phyloP scores from a whole-genome alignment of 2,888 invertebrate species.

The Drosophila nr. fundita region DNA sequence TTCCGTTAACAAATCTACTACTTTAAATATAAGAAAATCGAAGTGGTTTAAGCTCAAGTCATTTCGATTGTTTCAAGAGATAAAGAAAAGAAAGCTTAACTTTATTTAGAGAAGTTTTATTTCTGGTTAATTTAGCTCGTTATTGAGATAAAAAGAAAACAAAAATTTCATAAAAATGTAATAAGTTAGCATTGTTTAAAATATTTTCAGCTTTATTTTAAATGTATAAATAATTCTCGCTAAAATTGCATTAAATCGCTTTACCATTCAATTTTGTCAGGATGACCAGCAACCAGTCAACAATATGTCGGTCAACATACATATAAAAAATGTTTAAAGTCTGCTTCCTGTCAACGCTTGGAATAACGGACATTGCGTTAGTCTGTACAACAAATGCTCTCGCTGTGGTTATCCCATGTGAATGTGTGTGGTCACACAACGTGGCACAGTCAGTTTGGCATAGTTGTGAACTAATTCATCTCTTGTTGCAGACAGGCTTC shows the following conservation, averaged over 20 bases:
- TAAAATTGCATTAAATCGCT: neutral
- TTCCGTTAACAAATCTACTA: neutral
- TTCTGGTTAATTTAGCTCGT: neutral
- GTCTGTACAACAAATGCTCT: neutral
- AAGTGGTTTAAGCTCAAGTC: neutral
- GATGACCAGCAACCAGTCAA: neutral
- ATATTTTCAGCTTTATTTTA: neutral
- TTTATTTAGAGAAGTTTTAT: neutral
- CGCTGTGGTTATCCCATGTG: neutral
- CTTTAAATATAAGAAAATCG: neutral
- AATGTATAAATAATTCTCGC: neutral
- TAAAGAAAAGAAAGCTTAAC: neutral
- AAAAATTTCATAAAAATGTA: neutral
- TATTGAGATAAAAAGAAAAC: neutral
- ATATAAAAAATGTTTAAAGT: constrained; percentile 23
- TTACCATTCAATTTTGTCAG: neutral
- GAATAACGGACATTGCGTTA: constrained; percentile 36
- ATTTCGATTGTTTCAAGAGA: neutral
- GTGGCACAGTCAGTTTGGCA: constrained; percentile 11
- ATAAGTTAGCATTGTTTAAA: neutral
- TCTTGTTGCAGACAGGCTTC: constrained; percentile 20
- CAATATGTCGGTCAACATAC: constrained; percentile 17
- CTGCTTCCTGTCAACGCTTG: constrained; percentile 47
- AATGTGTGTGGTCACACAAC: neutral
- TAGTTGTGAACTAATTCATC: neutral